Percentiles rank a stretch among this genome's conserved stretches.
Conservation (phyloP, 2,888 invertebrate genomes). For the Syrphus vitripennis region DNA sequence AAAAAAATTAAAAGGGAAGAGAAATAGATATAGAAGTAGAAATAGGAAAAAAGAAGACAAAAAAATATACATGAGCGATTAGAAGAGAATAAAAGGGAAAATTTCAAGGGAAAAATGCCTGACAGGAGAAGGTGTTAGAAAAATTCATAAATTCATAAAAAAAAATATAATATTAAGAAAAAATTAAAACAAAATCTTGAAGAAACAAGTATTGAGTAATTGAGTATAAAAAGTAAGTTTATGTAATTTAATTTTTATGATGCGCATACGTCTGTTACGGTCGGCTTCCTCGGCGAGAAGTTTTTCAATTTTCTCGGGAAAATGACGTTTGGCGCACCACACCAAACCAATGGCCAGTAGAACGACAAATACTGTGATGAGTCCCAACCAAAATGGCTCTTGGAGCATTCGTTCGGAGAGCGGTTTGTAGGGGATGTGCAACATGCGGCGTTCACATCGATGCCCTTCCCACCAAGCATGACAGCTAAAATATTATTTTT, state of each 20-base stretch:
- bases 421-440: conserved; percentile 87
- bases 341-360: conserved; percentile 89
- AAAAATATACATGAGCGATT: background rate
- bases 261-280: conserved; percentile 86
- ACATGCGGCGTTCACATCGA: conserved; percentile 87
- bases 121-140: conserved; percentile 9
- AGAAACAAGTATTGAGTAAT: background rate
- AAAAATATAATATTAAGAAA: background rate
- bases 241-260: conserved; percentile 16
- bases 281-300: conserved; percentile 90
- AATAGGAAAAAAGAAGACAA: conserved; percentile 9
- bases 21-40: background rate
- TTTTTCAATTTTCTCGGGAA: conserved; percentile 92
- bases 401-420: conserved; percentile 91
- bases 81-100: conserved; percentile 4
- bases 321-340: conserved; percentile 93
- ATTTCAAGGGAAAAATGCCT: background rate
- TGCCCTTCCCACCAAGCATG: conserved; percentile 89
- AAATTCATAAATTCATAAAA: conserved; percentile 6
- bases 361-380: conserved; percentile 91
- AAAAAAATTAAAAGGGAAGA: too few relatives aligned
- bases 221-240: too few relatives aligned
- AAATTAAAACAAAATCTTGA: background rate
- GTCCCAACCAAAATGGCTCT: conserved; percentile 94
- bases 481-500: conserved; percentile 80